A percentile compares a stretch with the other conserved stretches of the same genome.
These are phyloP conservation scores for Rhinichthys osculus DNA, from an alignment of 2,797 vertebrate species.

Conservation along the genomic window DNA sequence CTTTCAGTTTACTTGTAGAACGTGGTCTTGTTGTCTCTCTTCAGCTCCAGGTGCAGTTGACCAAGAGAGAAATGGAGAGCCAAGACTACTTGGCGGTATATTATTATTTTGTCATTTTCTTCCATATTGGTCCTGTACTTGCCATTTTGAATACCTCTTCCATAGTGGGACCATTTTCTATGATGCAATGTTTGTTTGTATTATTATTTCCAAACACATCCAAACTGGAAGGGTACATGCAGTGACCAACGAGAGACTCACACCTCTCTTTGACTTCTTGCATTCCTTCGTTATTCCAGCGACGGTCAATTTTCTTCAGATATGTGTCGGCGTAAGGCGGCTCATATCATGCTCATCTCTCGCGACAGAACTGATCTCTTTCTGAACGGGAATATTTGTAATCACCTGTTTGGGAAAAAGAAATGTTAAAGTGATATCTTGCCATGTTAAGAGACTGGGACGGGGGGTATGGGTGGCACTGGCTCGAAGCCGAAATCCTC, in stretches of 20 bases:
- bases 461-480: background rate
- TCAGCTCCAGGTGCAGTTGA: background rate
- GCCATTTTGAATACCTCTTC: constrained; percentile 51
- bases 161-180: constrained; percentile 51
- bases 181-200: constrained; percentile 37
- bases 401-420: constrained; percentile 48
- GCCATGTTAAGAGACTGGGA: constrained; percentile 57
- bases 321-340: background rate
- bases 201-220: constrained; percentile 24
- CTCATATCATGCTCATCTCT: constrained; percentile 32
- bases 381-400: constrained; percentile 50
- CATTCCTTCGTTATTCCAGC: constrained; percentile 29
- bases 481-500: constrained; percentile 20
- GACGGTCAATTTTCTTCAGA: background rate
- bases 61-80: background rate
- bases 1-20: constrained; percentile 27
- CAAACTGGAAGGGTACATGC: constrained; percentile 22
- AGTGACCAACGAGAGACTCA: background rate
- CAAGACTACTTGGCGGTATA: background rate
- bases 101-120: background rate
- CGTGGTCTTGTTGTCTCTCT: background rate
- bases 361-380: constrained; percentile 15
- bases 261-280: background rate
- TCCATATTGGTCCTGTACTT: constrained; percentile 41
- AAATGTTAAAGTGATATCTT: constrained; percentile 33